A percentile compares a stretch with the other conserved stretches of the same genome.
These are phyloP conservation scores for Leucophenga maculata DNA, from an alignment of 2,888 invertebrate species.

Conservation along the genomic window DNA sequence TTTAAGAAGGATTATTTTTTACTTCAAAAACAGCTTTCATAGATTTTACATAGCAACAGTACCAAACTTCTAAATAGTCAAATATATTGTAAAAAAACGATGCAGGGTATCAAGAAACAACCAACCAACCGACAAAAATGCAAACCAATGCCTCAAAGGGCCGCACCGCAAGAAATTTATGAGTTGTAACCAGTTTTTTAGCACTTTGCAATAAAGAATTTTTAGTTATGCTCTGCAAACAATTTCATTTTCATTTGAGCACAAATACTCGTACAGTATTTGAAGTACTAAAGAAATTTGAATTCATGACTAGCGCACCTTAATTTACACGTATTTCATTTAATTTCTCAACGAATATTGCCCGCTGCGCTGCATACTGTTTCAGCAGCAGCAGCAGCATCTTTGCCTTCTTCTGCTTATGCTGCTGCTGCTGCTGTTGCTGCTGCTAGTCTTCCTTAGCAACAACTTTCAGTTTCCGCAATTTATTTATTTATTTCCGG, in stretches of 20 bases:
- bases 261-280: too few species aligned
- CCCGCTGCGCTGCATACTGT: neutral
- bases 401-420: slow-evolving; percentile 19
- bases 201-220: neutral
- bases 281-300: neutral
- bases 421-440: too few species aligned
- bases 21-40: too few species aligned
- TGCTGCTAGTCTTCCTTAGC: slow-evolving; percentile 18
- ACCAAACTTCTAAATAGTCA: too few species aligned
- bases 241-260: too few species aligned
- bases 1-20: too few species aligned
- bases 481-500: slow-evolving; percentile 64
- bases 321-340: slow-evolving; percentile 52
- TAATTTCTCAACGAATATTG: slow-evolving; percentile 31
- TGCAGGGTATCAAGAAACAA: too few species aligned
- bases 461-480: slow-evolving; percentile 40
- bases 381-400: slow-evolving; percentile 31
- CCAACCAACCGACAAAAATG: too few species aligned
- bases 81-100: too few species aligned
- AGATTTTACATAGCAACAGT: too few species aligned
- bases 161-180: slow-evolving; percentile 2
- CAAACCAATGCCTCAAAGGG: neutral
- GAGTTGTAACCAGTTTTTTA: slow-evolving; percentile 9
- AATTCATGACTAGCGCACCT: slow-evolving; percentile 36
- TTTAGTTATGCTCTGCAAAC: too few species aligned